Percentiles rank a stretch among this genome's conserved stretches.
Evolutionary conservation across 2,888 invertebrate species (phyloP).

Genomic region (Eupithecia pulchellata): DNA sequence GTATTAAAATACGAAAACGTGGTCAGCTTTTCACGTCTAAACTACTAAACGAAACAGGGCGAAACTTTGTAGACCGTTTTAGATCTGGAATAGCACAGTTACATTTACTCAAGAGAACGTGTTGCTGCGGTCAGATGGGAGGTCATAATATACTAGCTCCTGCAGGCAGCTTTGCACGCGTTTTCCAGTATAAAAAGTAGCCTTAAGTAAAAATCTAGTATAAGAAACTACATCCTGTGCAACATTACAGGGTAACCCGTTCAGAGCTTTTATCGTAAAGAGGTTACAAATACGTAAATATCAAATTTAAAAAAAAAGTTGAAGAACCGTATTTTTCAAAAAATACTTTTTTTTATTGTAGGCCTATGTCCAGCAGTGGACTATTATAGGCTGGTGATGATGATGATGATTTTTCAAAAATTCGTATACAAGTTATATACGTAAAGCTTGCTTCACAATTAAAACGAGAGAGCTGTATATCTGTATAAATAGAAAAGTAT

Average conservation of each 20-base stretch:
- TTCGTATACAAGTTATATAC: no score
- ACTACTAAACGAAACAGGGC: not conserved
- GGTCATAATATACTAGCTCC: not conserved
- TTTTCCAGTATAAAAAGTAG: not conserved
- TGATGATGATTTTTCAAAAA: no score
- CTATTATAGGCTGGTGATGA: no score
- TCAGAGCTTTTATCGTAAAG: not conserved
- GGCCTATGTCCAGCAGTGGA: no score
- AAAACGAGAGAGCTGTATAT: no score
- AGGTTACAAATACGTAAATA: not conserved
- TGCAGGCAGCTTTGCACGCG: not conserved
- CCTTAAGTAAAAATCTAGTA: no score
- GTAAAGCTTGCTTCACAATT: no score
- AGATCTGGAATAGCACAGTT: not conserved
- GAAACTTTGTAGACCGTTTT: not conserved
- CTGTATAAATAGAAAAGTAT: no score
- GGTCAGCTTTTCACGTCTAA: not conserved
- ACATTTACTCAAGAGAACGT: not conserved
- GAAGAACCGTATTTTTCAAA: no score
- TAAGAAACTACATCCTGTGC: no score
- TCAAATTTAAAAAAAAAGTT: no score
- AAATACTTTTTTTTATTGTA: no score
- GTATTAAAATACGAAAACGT: not conserved
- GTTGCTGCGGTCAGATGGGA: not conserved
- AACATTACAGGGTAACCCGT: not conserved